These are phyloP conservation scores for Labeo rohita DNA, from an alignment of 2,113 vertebrate genomes.

Conservation along the genomic window DNA sequence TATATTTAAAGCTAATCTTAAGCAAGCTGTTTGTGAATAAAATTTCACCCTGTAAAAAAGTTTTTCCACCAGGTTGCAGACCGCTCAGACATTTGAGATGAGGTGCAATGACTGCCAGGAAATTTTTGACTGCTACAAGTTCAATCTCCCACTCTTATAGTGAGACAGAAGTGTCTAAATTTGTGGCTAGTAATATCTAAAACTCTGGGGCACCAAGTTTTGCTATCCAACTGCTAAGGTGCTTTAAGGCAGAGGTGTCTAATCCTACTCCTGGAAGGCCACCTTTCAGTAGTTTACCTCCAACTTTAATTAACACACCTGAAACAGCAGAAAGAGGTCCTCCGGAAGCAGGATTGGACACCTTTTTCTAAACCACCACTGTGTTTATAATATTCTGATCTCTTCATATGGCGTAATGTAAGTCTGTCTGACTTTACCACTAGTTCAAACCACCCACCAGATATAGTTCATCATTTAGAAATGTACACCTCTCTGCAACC, in stretches of 20 bases:
- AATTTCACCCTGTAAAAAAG: slow-evolving; percentile 25
- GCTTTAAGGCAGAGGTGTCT: background rate
- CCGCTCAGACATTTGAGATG: slow-evolving; percentile 36
- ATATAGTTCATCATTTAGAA: background rate
- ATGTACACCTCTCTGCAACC: background rate
- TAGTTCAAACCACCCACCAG: background rate
- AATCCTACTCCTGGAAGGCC: background rate
- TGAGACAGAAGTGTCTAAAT: background rate
- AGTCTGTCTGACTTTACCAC: background rate
- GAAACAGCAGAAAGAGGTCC: background rate
- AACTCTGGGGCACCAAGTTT: background rate
- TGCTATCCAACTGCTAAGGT: too few relatives aligned
- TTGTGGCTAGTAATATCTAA: slow-evolving; percentile 14
- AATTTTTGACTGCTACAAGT: slow-evolving; percentile 39
- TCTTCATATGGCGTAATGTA: background rate
- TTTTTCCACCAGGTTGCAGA: slow-evolving; percentile 43
- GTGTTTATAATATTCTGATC: background rate
- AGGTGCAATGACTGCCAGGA: slow-evolving; percentile 29
- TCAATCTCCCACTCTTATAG: slow-evolving; percentile 6
- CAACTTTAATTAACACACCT: background rate
- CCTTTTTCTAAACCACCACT: background rate
- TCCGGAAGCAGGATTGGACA: background rate
- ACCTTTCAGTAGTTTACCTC: background rate
- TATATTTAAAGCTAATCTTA: slow-evolving; percentile 43
- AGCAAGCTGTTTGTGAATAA: slow-evolving; percentile 33